Conservation (phyloP, 1,140 invertebrate genomes). For the Ostrea edulis region DNA sequence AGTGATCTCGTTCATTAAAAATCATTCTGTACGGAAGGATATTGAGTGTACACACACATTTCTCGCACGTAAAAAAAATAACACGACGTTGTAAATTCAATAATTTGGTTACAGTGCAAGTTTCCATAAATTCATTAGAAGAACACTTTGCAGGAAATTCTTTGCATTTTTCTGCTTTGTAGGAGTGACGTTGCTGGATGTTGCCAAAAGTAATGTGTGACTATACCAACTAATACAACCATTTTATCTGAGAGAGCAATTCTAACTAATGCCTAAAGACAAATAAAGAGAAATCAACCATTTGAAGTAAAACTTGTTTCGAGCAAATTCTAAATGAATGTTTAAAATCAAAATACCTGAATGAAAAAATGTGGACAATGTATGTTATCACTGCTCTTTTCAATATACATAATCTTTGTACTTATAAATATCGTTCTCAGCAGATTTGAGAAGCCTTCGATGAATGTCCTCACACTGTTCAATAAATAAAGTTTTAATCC, state of each 20-base stretch:
- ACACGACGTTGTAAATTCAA: not conserved
- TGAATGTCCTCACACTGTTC: not conserved
- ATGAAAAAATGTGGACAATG: not conserved
- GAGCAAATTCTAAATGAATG: not conserved
- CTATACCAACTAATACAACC: not conserved
- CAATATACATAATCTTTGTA: not conserved
- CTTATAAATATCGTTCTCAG: not conserved
- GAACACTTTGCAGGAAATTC: conserved; percentile 13
- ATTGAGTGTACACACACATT: not conserved
- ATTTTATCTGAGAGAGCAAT: not conserved
- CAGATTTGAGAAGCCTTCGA: conserved; percentile 23
- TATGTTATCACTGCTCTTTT: conserved; percentile 1
- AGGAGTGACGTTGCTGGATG: not conserved
- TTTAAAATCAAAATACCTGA: not conserved
- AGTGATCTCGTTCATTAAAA: too few relatives aligned
- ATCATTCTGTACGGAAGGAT: not conserved
- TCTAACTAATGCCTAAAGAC: not conserved
- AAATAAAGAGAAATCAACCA: not conserved
- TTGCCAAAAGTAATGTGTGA: not conserved
- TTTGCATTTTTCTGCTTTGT: not conserved
- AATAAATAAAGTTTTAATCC: conserved; percentile 13
- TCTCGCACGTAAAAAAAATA: not conserved
- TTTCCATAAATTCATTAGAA: conserved; percentile 32
- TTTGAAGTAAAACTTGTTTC: not conserved
- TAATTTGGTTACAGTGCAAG: not conserved